Evolutionary conservation across 2,888 invertebrate species (phyloP).

Genomic region (Dynastes grantii): DNA sequence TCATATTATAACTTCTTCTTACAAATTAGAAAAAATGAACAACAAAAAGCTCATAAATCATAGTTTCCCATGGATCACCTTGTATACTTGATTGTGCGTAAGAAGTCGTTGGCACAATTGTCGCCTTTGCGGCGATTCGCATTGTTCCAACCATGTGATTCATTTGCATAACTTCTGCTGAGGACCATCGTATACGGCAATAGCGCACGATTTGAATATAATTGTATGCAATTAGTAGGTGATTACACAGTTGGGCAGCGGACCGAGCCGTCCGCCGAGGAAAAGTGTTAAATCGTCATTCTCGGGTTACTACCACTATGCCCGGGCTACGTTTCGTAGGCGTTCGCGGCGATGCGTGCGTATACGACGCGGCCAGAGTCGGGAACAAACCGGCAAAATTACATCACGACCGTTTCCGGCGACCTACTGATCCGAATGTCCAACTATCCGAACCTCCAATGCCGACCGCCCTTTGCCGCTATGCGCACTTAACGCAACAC

Average conservation of each 20-base stretch:
- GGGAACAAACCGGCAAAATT: conserved; percentile 5
- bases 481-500: conserved; percentile 56
- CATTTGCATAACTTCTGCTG: conserved; percentile 66
- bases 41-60: too few relatives aligned
- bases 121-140: not conserved
- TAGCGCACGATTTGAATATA: conserved; percentile 67
- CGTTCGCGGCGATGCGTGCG: conserved; percentile 23
- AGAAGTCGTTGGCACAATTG: conserved; percentile 17
- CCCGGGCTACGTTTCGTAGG: not conserved
- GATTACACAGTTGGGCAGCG: conserved; percentile 69
- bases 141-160: conserved; percentile 54
- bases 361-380: not conserved
- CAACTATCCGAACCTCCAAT: conserved; percentile 63
- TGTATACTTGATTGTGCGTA: not conserved
- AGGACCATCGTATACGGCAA: conserved; percentile 16
- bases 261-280: conserved; percentile 62
- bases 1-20: too few relatives aligned
- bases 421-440: conserved; percentile 68
- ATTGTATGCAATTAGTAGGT: conserved; percentile 69
- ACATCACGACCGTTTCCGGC: conserved; percentile 58
- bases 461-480: conserved; percentile 62
- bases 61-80: too few relatives aligned
- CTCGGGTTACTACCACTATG: too few relatives aligned
- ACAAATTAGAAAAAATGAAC: too few relatives aligned
- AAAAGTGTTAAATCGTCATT: conserved; percentile 65